Evolutionary conservation across 2,888 invertebrate species (phyloP), one percentile per base, ranked within the genome.

Genomic region (Cheilosia urbana): DNA sequence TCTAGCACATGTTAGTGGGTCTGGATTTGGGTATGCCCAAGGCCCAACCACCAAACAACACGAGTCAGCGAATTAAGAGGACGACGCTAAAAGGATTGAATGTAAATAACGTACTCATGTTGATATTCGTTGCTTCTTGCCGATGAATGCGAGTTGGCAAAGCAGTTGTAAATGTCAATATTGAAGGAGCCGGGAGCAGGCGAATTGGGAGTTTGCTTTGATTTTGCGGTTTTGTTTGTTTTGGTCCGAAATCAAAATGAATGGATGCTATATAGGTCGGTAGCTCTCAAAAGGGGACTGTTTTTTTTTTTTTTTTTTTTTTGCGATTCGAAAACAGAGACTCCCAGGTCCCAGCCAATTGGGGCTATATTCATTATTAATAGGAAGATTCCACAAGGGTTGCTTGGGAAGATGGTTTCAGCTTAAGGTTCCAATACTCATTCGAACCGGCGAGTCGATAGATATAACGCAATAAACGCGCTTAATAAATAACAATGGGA

Each of bases 101-200:
- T 42, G 15, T 21, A 75, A 75, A 75, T 66, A 66, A 75, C 66
- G 58, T 49, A 58, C 58, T 75, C 37, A 58, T 58, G 57, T 27
- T 69, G 45, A 57, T 69, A 37, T 47, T 47, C 11, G 57, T 45
- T 37, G 13, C 37, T 57, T 73, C 24, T 21, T 49, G 24, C 30
- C 55, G 57, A 65, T 55, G 63, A 47, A 73, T 49, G 34, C 34
- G 73, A 72, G 30, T 60, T 45, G 51, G 62, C 53, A 47, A 45
- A 42, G 62, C 62, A 37, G 63, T 65, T 24, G 58, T 40, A 65
- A 57, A 58, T 58, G 75, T 75, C 66, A 75, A 75, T 75, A 75
- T 75, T 75, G 58, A 15, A 19, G 21, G 11, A 75, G 65, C 40
- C 51, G 57, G 21, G 11, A 75, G 65, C 40, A 58, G 57, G 27